Percentiles rank a stretch among this genome's conserved stretches.
Conservation (phyloP, 2,797 vertebrate species). For the Semaprochilodus insignis region DNA sequence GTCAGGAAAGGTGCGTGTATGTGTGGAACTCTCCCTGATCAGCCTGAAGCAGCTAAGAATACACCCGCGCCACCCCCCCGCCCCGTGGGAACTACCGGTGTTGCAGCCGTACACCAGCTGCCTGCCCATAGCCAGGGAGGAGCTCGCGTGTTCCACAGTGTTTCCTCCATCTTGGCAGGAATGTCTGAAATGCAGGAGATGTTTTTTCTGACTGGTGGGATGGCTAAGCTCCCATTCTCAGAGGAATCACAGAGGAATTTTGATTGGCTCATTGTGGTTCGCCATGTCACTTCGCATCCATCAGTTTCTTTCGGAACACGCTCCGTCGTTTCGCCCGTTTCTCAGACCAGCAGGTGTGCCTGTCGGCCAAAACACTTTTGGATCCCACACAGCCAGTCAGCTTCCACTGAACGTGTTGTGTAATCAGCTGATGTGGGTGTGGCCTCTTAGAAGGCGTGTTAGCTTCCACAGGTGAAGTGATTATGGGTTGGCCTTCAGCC, state of each 20-base stretch:
- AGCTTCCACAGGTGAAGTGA: too few species aligned
- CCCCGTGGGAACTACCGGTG: constrained; percentile 39
- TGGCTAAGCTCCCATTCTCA: constrained; percentile 57
- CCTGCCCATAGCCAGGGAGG: constrained; percentile 2
- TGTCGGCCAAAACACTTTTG: neutral
- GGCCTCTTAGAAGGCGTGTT: too few species aligned
- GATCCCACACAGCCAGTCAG: neutral
- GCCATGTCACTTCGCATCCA: constrained; percentile 74
- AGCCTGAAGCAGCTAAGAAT: neutral
- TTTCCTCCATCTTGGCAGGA: constrained; percentile 54
- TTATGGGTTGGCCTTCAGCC: too few species aligned
- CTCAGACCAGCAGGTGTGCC: too few species aligned
- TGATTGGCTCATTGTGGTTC: constrained; percentile 78
- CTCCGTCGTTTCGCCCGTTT: too few species aligned
- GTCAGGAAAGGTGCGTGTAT: neutral
- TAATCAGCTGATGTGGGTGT: too few species aligned
- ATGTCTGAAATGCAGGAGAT: constrained; percentile 69
- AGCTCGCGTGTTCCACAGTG: neutral
- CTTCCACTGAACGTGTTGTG: neutral
- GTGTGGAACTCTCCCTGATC: neutral
- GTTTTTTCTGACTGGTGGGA: constrained; percentile 47
- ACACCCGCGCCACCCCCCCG: neutral
- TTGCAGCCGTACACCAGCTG: constrained; percentile 15
- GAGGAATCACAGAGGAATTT: constrained; percentile 68
- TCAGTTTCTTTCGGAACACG: constrained; percentile 65